phyloP scores from a whole-genome alignment of 2,888 invertebrate genomes.

The Caenorhabditis sp. region DNA sequence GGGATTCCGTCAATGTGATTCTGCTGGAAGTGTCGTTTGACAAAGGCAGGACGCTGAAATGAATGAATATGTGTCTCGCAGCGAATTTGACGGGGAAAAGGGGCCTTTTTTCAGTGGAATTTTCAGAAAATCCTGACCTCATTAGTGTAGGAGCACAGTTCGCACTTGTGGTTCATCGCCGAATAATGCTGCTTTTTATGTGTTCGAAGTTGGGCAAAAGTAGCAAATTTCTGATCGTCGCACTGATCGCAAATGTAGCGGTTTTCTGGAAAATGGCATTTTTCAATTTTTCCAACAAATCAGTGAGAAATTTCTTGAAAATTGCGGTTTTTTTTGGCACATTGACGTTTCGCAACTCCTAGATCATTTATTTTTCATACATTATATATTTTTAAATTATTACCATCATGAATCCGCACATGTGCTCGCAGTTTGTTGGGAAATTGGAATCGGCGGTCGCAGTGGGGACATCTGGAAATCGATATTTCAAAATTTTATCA shows the following conservation, averaged over 20 bases:
- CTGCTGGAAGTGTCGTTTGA: slow-evolving; percentile 55
- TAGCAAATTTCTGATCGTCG: slow-evolving; percentile 16
- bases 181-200: slow-evolving; percentile 49
- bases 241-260: slow-evolving; percentile 46
- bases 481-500: too few species aligned
- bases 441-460: slow-evolving; percentile 18
- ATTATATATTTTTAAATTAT: too few species aligned
- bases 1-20: slow-evolving; percentile 63
- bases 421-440: slow-evolving; percentile 41
- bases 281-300: too few species aligned
- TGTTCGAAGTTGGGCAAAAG: slow-evolving; percentile 25
- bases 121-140: slow-evolving; percentile 19
- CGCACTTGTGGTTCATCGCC: slow-evolving; percentile 46
- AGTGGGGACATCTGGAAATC: slow-evolving; percentile 39
- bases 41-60: slow-evolving; percentile 39
- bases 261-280: slow-evolving; percentile 12
- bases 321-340: too few species aligned
- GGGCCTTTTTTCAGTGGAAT: too few species aligned
- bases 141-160: slow-evolving; percentile 34
- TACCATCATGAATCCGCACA: slow-evolving; percentile 29
- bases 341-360: too few species aligned
- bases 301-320: too few species aligned
- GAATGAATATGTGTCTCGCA: too few species aligned
- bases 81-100: too few species aligned
- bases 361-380: too few species aligned